Evolutionary conservation across 2,113 vertebrate genomes (phyloP), one percentile per base, ranked within the genome.

Genomic region (Xenopus laevis): DNA sequence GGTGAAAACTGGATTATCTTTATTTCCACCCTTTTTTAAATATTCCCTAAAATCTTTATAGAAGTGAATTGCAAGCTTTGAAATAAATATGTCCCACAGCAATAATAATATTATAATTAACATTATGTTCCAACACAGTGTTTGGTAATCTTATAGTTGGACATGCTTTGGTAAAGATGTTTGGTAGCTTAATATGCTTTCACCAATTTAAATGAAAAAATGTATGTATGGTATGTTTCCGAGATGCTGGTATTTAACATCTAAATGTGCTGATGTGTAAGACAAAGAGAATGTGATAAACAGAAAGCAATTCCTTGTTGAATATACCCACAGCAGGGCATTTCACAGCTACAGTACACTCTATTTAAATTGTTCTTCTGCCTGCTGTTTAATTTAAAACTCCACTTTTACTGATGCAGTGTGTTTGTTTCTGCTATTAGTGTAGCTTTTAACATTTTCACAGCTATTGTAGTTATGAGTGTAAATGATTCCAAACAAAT

Each of bases 281-380:
- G 66, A 77, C 74, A 77, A 77, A 57, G 67, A 53, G 58, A 60
- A 64, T 13, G 47, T 27, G n/a, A 77, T 70, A 60, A 69, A 70
- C 47, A 44, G 66, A 77, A 77, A 70, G 74, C 71, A 64, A 64
- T 78, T 78, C 71, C 65, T 69, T 78, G 71, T 64, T 73, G 77
- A 69, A 69, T 72, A 55, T 50, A 64, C 60, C 74, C 74, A 77
- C 74, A 77, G 59, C 71, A 73, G 33, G 71, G 33, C 65, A 72
- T 72, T 78, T 72, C 71, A 69, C 65, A 72, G 71, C 66, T 77
- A 77, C 74, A 77, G 74, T 70, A 57, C 66, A 77, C 74, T 77
- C 74, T 70, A 77, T 77, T 77, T 77, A 77, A 77, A 77, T 77
- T 77, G 66, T 77, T 70, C 74, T 64, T 77, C 74, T 77, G 66